A percentile compares a stretch with the other conserved stretches of the same genome.
Conservation (phyloP, 2,797 vertebrate genomes). For the Amblyraja radiata region DNA sequence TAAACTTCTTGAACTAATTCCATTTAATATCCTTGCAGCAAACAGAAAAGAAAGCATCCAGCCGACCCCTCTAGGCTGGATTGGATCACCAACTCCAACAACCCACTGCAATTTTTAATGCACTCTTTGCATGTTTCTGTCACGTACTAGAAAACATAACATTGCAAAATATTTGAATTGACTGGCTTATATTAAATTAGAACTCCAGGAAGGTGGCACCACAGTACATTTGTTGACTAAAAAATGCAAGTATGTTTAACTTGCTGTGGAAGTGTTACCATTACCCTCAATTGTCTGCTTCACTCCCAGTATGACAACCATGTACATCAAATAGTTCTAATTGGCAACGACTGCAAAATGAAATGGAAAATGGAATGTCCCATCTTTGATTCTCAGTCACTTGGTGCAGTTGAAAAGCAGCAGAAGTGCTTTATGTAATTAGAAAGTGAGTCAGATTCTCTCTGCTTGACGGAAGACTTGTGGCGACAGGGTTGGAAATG, state of each 20-base stretch:
- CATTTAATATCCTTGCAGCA: background rate
- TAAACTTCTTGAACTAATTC: background rate
- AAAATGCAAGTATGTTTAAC: slow-evolving; percentile 8
- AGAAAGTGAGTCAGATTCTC: background rate
- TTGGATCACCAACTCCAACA: background rate
- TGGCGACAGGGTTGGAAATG: slow-evolving; percentile 24
- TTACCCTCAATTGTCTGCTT: background rate
- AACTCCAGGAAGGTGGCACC: background rate
- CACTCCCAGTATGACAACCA: background rate
- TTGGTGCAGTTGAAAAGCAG: slow-evolving; percentile 1
- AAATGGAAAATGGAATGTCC: background rate
- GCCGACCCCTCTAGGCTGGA: no score
- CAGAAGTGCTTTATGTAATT: slow-evolving; percentile 32
- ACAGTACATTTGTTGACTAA: background rate
- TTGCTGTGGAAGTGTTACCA: background rate
- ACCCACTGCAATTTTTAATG: background rate
- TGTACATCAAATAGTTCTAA: background rate
- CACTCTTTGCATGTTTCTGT: background rate
- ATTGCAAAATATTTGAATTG: background rate
- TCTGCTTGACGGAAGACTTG: slow-evolving; percentile 1
- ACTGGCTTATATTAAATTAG: background rate
- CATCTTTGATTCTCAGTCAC: slow-evolving; percentile 20
- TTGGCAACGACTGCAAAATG: slow-evolving; percentile 6
- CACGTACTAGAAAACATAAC: background rate
- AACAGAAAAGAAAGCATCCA: background rate